Evolutionary conservation across 2,888 invertebrate species (phyloP), one percentile per base, ranked within the genome.

Genomic region (Rhagophthalmus giganteus): DNA sequence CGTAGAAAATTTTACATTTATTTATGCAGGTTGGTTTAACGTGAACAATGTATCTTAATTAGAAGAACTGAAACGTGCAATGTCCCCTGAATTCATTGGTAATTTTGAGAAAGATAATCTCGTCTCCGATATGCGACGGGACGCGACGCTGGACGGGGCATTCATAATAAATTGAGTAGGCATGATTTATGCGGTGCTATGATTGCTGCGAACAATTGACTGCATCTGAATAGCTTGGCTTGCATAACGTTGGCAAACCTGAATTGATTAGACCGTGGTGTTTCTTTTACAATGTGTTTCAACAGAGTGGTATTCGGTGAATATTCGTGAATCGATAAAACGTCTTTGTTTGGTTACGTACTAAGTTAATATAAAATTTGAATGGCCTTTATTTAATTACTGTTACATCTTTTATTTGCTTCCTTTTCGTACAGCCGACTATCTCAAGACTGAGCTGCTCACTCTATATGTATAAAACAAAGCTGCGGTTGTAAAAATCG

Each of bases 161-260:
- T 54, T 42, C 40, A 52, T 59, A 59, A 63, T 64, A 59, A 58
- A 48, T 48, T 26, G 27, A 15, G 30, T 24, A 32, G n/a, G n/a
- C n/a, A n/a, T 50, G 44, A 68, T 67, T 66, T 65, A 65, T 64
- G 58, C 59, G 56, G 51, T 50, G 48, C 57, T 48, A 54, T 63
- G 66, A 61, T 62, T 66, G 57, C 61, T 57, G 59, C 55, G 59
- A 54, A 56, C 61, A 62, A 65, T 64, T 60, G 61, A 52, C 50
- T 51, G 34, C 33, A 39, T 13, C 31, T 51, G 51, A 51, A 45
- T 51, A 44, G 44, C 39, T 32, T 25, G 27, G 31, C 35, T 50
- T 50, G 32, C 44, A 33, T 32, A 50, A 50, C 24, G 44, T 38
- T 44, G 44, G 37, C 44, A 44, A 38, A 35, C 37, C 10, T 39